Percentiles rank a stretch among this genome's conserved stretches.
Conservation (phyloP, 2,888 invertebrate genomes). For the Harpalus rufipes region DNA sequence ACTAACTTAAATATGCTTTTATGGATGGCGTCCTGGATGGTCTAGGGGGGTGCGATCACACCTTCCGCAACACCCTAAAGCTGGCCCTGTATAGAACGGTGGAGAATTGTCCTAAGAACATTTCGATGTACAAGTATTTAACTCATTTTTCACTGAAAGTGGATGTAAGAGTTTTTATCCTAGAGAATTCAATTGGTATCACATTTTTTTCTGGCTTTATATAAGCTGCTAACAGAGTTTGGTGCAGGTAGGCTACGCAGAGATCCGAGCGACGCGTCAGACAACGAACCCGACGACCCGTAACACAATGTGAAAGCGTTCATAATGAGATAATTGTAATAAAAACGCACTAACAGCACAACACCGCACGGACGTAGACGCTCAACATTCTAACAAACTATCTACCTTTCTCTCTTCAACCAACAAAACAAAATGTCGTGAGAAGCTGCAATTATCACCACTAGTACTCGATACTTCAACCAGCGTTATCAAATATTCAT, state of each 20-base stretch:
- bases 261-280: conserved; percentile 41
- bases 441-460: conserved; percentile 32
- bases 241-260: not conserved
- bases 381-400: conserved; percentile 34
- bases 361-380: conserved; percentile 27
- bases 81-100: too few species aligned
- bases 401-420: conserved; percentile 13
- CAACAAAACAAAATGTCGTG: conserved; percentile 26
- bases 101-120: too few species aligned
- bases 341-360: conserved; percentile 49
- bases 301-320: conserved; percentile 57
- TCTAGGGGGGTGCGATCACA: too few species aligned
- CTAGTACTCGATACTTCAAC: not conserved
- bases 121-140: too few species aligned
- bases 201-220: too few species aligned
- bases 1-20: too few species aligned
- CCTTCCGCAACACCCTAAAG: too few species aligned
- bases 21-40: too few species aligned
- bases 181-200: too few species aligned
- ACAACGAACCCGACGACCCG: conserved; percentile 58
- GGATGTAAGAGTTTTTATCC: too few species aligned
- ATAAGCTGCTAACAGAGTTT: too few species aligned
- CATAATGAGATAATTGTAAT: conserved; percentile 57
- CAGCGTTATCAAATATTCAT: conserved; percentile 5
- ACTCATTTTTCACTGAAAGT: too few species aligned